Evolutionary conservation across 2,888 invertebrate species (phyloP).

Genomic region (Ellobium chinense): DNA sequence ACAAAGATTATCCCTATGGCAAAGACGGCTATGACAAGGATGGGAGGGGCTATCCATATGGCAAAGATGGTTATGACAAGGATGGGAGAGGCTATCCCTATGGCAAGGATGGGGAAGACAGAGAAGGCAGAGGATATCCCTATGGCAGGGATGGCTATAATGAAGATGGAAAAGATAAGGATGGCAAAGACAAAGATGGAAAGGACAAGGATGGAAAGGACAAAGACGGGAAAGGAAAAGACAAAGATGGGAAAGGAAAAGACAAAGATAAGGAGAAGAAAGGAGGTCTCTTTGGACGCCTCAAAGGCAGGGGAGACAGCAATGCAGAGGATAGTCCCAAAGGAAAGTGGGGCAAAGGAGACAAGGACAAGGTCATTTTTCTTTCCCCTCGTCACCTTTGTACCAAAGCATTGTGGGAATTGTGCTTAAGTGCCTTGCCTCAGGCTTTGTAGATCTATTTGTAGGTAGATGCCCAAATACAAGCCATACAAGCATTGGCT

Average conservation of each 20-base stretch:
- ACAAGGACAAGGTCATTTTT: constrained; percentile 24
- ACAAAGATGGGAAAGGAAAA: constrained; percentile 34
- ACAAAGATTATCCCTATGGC: constrained; percentile 27
- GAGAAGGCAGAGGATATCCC: constrained; percentile 33
- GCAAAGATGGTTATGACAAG: constrained; percentile 28
- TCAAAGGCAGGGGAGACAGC: constrained; percentile 32
- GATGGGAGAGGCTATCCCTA: constrained; percentile 9
- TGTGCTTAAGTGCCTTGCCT: too few relatives aligned
- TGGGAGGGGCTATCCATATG: constrained; percentile 7
- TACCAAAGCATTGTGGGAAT: constrained; percentile 1
- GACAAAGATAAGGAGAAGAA: constrained; percentile 49
- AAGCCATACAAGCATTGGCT: too few relatives aligned
- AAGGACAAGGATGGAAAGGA: neutral
- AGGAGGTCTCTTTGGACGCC: constrained; percentile 53
- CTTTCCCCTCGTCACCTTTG: neutral
- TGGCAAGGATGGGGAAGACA: constrained; percentile 28
- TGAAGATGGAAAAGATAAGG: constrained; percentile 39
- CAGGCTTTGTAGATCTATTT: neutral
- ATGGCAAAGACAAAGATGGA: constrained; percentile 49
- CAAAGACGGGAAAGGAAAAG: constrained; percentile 37
- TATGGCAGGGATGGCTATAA: constrained; percentile 27
- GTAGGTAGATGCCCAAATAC: neutral
- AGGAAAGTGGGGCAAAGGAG: neutral
- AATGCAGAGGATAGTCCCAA: constrained; percentile 23
- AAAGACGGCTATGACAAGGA: constrained; percentile 17